Evolutionary conservation across 2,888 invertebrate species (phyloP), one percentile per base, ranked within the genome.

Genomic region (Xylocampa areola): DNA sequence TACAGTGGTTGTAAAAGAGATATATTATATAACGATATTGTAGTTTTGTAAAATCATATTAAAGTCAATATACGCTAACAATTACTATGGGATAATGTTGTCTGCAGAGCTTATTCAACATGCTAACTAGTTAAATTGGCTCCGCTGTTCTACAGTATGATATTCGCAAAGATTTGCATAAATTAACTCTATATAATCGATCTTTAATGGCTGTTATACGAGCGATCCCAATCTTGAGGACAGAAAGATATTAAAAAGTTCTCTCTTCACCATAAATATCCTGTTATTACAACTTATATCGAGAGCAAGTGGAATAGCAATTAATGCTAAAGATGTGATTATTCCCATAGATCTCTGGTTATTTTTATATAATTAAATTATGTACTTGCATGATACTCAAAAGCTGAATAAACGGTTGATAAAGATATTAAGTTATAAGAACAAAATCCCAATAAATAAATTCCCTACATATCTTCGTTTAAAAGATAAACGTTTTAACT

Each of bases 81-180:
- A 27, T 58, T 16, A 33, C 27, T 17, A 11, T 13, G 41, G 16
- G 37, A 30, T 23, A 27, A 29, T 39, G 19, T 43, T 27, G 33
- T 35, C 39, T 40, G 14, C 25, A 13, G 27, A 39, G 43, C 32
- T 52, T 43, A 68, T 41, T 63, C 11, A 63, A 41, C 32, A 64
- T 44, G 70, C 49, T 54, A 69, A 65, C 54, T 54, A 63, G 65
- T 54, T 49, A 41, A 50, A 50, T 69, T 69, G 49, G 49, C 45
- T 54, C 11, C 19, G 33, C 64, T 55, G 65, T 69, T 50, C 27
- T 33, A 13, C 32, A 44, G 45, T n/a, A 63, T 50, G 37, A 63
- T 63, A 69, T 37, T 50, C 47, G 33, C 64, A 43, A 66, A 63
- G 49, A 66, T 66, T 66, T 54, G 41, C 65, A 66, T 66, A 69